Conservation (phyloP, 2,797 vertebrate genomes). For the Morelia viridis region DNA sequence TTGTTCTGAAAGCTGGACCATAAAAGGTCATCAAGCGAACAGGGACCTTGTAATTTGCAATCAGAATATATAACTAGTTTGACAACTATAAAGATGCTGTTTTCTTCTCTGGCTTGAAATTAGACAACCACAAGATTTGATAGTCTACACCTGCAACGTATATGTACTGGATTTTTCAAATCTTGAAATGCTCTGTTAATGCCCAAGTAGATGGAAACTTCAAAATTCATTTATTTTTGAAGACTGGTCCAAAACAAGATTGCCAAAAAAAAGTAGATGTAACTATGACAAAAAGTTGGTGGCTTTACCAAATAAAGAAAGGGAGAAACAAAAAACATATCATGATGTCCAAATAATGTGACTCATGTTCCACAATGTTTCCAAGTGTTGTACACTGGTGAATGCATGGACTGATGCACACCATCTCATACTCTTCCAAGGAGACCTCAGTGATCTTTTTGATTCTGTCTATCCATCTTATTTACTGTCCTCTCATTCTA, state of each 20-base stretch:
- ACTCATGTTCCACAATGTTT: constrained; percentile 44
- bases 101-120: constrained; percentile 37
- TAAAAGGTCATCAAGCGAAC: constrained; percentile 35
- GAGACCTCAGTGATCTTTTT: neutral
- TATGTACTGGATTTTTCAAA: constrained; percentile 50
- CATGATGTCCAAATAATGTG: constrained; percentile 55
- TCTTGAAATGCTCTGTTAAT: constrained; percentile 47
- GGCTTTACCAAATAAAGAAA: constrained; percentile 56
- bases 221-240: constrained; percentile 51
- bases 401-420: neutral
- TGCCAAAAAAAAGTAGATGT: constrained; percentile 63
- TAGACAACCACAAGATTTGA: constrained; percentile 52
- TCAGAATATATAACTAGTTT: constrained; percentile 52
- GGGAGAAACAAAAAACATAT: neutral
- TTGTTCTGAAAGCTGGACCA: neutral
- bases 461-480: neutral
- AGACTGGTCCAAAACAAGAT: constrained; percentile 35
- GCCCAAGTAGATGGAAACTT: constrained; percentile 36
- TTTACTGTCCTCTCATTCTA: neutral
- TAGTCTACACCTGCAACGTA: constrained; percentile 56
- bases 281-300: constrained; percentile 56
- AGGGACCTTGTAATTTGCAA: constrained; percentile 51
- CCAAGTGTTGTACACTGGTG: constrained; percentile 31
- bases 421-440: neutral
- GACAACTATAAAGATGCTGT: constrained; percentile 42